Conservation (phyloP, 2,113 vertebrate genomes). For the Eira barbara region DNA sequence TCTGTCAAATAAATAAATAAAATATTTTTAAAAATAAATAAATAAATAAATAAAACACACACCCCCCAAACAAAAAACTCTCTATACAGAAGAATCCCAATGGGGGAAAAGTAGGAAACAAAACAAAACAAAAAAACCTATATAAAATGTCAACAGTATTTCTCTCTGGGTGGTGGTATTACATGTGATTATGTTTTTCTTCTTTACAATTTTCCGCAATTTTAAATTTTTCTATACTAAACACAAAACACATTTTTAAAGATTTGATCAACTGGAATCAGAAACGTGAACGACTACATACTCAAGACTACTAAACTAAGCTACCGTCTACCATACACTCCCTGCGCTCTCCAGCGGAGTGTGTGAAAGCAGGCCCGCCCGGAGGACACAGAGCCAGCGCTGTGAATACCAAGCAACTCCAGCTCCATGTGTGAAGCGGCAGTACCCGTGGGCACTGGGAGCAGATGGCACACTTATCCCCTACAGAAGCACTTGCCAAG, state of each 20-base stretch:
- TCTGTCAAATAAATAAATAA: too few species aligned
- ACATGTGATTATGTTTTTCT: background rate
- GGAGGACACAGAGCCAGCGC: background rate
- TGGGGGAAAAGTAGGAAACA: background rate
- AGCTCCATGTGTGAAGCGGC: fast-evolving
- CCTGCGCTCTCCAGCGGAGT: background rate
- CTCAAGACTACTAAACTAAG: background rate
- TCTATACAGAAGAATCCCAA: background rate
- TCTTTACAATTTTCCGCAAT: background rate
- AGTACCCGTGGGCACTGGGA: fast-evolving
- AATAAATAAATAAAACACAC: background rate
- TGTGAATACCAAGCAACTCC: background rate
- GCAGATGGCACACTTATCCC: background rate
- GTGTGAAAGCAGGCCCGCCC: background rate
- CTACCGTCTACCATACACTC: background rate
- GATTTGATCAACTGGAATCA: background rate
- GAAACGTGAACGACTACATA: background rate
- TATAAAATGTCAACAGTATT: background rate
- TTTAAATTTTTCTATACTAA: background rate
- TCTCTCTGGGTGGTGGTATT: background rate
- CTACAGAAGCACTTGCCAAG: background rate
- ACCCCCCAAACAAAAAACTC: background rate
- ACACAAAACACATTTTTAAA: background rate
- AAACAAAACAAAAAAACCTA: background rate
- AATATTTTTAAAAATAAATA: too few species aligned